A percentile compares a stretch with the other conserved stretches of the same genome.
These are phyloP conservation scores for Parnassius glacialis DNA, from an alignment of 2,888 invertebrate species.

Conservation along the genomic window DNA sequence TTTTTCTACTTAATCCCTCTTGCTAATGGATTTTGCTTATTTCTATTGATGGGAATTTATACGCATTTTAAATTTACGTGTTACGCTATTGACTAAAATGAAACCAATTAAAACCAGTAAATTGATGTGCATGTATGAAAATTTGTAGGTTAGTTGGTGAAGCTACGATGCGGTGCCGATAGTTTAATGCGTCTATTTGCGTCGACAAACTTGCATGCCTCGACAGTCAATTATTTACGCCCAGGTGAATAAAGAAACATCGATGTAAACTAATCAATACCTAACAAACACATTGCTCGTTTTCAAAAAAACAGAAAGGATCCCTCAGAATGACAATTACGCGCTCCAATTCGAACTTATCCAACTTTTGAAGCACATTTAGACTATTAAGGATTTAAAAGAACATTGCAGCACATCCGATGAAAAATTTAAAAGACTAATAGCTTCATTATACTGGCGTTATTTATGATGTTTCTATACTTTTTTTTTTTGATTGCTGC, in stretches of 20 bases:
- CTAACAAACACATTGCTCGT: constrained; percentile 36
- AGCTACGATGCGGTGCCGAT: constrained; percentile 34
- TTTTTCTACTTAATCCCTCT: too few species aligned
- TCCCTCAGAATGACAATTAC: constrained; percentile 37
- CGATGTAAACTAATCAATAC: constrained; percentile 65
- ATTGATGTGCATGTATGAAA: constrained; percentile 42
- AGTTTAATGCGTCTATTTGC: constrained; percentile 55
- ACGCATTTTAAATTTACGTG: constrained; percentile 37
- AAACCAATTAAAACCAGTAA: constrained; percentile 28
- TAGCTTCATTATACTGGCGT: constrained; percentile 21
- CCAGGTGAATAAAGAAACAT: constrained; percentile 61
- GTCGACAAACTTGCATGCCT: constrained; percentile 47
- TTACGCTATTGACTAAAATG: constrained; percentile 28
- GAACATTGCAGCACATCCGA: constrained; percentile 9
- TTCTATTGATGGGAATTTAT: constrained; percentile 15
- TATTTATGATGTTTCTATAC: constrained; percentile 20
- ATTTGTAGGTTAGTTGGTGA: constrained; percentile 64
- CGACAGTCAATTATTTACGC: constrained; percentile 62
- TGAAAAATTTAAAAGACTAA: constrained; percentile 20
- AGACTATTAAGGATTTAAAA: constrained; percentile 30
- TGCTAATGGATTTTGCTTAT: too few species aligned
- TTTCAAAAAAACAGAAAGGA: constrained; percentile 29
- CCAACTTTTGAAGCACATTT: constrained; percentile 31
- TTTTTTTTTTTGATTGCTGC: constrained; percentile 22
- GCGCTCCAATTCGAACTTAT: constrained; percentile 19